Conservation (phyloP, 1,140 invertebrate genomes). For the Drosophila guanche region DNA sequence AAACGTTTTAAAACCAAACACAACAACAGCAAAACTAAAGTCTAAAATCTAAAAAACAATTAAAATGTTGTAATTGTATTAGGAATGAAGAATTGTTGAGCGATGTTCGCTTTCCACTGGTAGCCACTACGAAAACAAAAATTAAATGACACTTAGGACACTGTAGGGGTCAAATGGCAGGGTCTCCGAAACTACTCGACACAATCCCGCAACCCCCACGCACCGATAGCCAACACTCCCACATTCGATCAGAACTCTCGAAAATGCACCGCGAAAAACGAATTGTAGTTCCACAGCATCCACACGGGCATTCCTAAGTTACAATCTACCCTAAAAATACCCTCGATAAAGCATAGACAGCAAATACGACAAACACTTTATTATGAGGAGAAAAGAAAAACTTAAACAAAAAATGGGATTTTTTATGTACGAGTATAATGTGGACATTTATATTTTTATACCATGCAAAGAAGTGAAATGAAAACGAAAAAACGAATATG, state of each 20-base stretch:
- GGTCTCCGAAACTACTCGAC: conserved; percentile 35
- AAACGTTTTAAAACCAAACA: conserved; percentile 46
- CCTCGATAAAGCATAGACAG: conserved; percentile 12
- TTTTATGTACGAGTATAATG: conserved; percentile 78
- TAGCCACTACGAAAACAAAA: conserved; percentile 57
- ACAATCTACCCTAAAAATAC: conserved; percentile 44
- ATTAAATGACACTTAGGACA: conserved; percentile 50
- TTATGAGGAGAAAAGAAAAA: conserved; percentile 43
- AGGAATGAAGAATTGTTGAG: conserved; percentile 70
- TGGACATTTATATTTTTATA: conserved; percentile 82
- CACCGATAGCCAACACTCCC: conserved; percentile 68
- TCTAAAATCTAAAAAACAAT: conserved; percentile 31
- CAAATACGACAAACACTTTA: conserved; percentile 37
- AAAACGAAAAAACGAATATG: conserved; percentile 36
- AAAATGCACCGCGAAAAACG: conserved; percentile 44
- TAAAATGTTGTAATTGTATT: conserved; percentile 58
- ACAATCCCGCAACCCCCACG: conserved; percentile 47
- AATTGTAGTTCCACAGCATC: conserved; percentile 26
- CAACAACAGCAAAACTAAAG: conserved; percentile 33
- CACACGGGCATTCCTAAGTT: conserved; percentile 53
- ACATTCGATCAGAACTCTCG: conserved; percentile 58
- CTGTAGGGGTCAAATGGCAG: conserved; percentile 16
- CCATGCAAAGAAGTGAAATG: conserved; percentile 73
- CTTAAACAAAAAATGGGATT: conserved; percentile 55
- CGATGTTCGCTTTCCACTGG: conserved; percentile 83